phyloP scores from a whole-genome alignment of 2,888 invertebrate genomes.

The Heliconius charithonia region DNA sequence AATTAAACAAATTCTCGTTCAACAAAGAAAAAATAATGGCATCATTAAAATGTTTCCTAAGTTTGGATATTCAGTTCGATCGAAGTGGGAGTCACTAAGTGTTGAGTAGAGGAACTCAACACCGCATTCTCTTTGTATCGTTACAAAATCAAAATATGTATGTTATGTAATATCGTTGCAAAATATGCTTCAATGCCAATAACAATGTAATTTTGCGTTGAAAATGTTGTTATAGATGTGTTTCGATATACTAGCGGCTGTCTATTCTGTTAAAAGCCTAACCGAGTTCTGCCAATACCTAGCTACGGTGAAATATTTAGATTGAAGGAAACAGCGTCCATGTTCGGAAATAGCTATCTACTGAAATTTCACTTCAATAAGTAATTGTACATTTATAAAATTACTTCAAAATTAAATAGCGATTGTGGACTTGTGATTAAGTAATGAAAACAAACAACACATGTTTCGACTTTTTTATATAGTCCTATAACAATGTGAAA shows the following conservation, averaged over 20 bases:
- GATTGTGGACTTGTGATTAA: background rate
- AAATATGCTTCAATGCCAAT: background rate
- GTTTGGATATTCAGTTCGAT: too few species aligned
- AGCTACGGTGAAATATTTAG: conserved; percentile 24
- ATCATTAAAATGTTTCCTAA: too few species aligned
- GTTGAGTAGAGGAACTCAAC: too few species aligned
- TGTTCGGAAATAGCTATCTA: background rate
- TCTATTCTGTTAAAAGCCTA: conserved; percentile 32
- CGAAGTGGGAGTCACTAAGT: too few species aligned
- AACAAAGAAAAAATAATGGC: too few species aligned
- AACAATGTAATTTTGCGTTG: background rate
- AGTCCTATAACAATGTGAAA: too few species aligned
- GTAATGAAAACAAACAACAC: background rate
- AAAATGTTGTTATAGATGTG: conserved; percentile 12
- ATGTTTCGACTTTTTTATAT: background rate
- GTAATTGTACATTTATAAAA: background rate
- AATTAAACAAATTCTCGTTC: too few species aligned
- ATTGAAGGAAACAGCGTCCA: conserved; percentile 5
- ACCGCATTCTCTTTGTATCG: too few species aligned
- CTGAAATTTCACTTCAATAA: background rate
- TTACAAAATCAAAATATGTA: too few species aligned
- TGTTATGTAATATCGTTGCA: too few species aligned
- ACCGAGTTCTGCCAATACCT: conserved; percentile 8
- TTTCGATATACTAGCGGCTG: conserved; percentile 13
- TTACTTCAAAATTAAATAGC: background rate